These are phyloP conservation scores for Epirrhoe alternata DNA, from an alignment of 2,888 invertebrate genomes.

Conservation along the genomic window DNA sequence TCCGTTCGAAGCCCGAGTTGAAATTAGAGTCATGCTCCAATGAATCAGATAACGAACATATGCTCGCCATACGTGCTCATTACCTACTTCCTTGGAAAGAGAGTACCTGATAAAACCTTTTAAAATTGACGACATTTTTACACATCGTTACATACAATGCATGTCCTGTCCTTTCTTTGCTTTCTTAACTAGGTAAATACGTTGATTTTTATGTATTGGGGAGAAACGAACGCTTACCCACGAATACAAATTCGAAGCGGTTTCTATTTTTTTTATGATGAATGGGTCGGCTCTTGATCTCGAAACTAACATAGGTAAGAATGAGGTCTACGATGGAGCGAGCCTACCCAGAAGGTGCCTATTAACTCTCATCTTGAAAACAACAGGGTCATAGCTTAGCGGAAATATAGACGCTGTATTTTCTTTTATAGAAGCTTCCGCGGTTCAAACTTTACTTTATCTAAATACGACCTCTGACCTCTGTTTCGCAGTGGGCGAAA, in stretches of 20 bases:
- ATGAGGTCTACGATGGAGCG: too few relatives aligned
- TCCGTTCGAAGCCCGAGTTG: constrained; percentile 11
- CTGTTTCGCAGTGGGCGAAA: too few relatives aligned
- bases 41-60: constrained; percentile 27
- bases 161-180: not conserved
- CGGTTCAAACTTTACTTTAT: too few relatives aligned
- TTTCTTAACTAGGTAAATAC: not conserved
- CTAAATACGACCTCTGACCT: too few relatives aligned
- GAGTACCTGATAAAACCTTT: constrained; percentile 15
- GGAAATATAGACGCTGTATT: too few relatives aligned
- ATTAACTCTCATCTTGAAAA: too few relatives aligned
- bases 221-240: not conserved
- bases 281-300: too few relatives aligned
- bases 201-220: not conserved
- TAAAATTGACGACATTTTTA: constrained; percentile 3
- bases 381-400: too few relatives aligned
- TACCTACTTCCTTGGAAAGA: constrained; percentile 21
- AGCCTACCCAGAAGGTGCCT: too few relatives aligned
- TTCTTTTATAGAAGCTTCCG: too few relatives aligned
- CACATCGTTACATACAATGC: constrained; percentile 4
- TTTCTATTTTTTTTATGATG: too few relatives aligned
- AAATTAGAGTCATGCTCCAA: constrained; percentile 23
- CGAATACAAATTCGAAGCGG: not conserved
- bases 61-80: constrained; percentile 21
- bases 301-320: too few relatives aligned